phyloP scores from a whole-genome alignment of 2,113 vertebrate species.

The Ciconia maguari region DNA sequence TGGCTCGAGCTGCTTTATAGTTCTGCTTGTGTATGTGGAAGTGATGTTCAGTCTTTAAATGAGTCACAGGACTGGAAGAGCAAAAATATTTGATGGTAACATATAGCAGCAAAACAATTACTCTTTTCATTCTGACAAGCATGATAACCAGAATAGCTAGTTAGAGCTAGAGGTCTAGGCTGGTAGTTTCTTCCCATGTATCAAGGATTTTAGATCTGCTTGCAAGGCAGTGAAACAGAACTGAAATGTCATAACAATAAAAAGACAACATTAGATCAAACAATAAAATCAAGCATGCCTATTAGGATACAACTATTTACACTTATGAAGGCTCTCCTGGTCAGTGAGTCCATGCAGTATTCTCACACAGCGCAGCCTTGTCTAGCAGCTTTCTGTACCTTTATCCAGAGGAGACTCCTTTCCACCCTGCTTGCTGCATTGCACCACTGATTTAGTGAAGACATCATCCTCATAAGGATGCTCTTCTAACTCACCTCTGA shows the following conservation, averaged over 20 bases:
- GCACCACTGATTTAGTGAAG: conserved; percentile 79
- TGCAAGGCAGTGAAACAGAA: conserved; percentile 33
- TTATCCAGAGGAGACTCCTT: conserved; percentile 67
- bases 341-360: conserved; percentile 5
- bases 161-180: conserved; percentile 32
- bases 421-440: conserved; percentile 78
- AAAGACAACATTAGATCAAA: conserved; percentile 24
- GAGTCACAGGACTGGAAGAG: conserved; percentile 52
- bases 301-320: not conserved
- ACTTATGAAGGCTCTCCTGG: not conserved
- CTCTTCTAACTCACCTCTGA: conserved; percentile 72
- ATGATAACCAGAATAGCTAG: conserved; percentile 40
- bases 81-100: conserved; percentile 61
- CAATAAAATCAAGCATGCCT: conserved; percentile 20
- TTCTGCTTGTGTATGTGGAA: conserved; percentile 46
- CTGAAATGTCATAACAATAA: conserved; percentile 42
- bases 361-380: conserved; percentile 3
- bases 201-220: conserved; percentile 26
- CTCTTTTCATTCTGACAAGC: conserved; percentile 45
- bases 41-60: conserved; percentile 49
- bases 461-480: conserved; percentile 75
- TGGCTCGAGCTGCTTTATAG: conserved; percentile 38
- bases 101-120: conserved; percentile 61
- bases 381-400: conserved; percentile 64
- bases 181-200: not conserved